A percentile compares a stretch with the other conserved stretches of the same genome.
Conservation (phyloP, 2,113 vertebrate species). For the Calonectris borealis region DNA sequence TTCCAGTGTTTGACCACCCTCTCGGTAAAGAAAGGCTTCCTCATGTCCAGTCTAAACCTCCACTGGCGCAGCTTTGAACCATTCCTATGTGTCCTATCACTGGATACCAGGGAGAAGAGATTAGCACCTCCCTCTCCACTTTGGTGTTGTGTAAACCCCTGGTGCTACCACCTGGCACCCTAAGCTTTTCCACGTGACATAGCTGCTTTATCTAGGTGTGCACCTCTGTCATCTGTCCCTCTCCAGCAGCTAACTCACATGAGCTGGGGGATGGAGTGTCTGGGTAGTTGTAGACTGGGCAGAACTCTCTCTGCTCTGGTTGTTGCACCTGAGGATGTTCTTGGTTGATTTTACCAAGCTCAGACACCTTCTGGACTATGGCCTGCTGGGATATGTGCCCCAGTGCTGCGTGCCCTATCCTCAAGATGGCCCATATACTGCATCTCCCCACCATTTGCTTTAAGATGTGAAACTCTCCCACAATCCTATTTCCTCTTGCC, state of each 20-base stretch:
- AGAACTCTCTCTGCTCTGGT: neutral
- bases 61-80: neutral
- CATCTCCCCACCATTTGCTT: neutral
- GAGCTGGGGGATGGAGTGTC: neutral
- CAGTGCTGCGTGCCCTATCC: too few species aligned
- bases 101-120: neutral
- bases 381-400: neutral
- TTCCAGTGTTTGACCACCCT: neutral
- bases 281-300: neutral
- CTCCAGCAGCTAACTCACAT: neutral
- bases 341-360: neutral
- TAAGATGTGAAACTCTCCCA: neutral
- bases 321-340: neutral
- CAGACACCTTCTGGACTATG: neutral
- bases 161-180: neutral
- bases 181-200: neutral
- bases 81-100: rapidly evolving
- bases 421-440: rapidly evolving
- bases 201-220: neutral
- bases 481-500: neutral
- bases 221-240: neutral
- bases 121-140: neutral
- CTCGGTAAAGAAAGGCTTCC: neutral
- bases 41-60: neutral
- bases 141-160: neutral